Evolutionary conservation across 2,797 vertebrate species (phyloP).

Genomic region (Hylomyscus alleni): DNA sequence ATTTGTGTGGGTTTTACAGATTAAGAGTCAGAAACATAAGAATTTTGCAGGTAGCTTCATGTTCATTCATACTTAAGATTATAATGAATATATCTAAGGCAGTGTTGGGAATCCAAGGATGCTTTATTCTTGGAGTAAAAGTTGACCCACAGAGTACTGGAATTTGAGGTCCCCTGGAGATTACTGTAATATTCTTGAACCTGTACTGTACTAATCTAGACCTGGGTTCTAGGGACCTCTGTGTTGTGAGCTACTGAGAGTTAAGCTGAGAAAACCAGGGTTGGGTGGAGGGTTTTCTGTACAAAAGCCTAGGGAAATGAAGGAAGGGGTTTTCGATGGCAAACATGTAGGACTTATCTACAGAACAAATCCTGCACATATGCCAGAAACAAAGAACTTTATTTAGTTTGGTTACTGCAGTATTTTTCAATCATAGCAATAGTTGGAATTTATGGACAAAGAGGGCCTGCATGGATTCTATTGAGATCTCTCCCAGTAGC

Average conservation of each 20-base stretch:
- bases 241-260: background rate
- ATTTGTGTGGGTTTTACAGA: slow-evolving; percentile 65
- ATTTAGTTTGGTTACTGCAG: background rate
- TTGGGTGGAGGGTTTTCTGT: background rate
- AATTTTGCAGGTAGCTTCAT: slow-evolving; percentile 56
- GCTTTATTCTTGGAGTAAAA: slow-evolving; percentile 47
- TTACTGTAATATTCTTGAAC: background rate
- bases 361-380: background rate
- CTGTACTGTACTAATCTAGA: background rate
- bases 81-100: slow-evolving; percentile 58
- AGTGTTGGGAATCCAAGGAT: background rate
- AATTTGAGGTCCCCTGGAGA: background rate
- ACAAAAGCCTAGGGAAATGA: background rate
- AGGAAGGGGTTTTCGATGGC: background rate
- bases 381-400: background rate
- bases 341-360: background rate
- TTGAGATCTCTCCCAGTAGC: background rate
- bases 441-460: background rate
- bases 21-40: slow-evolving; percentile 45
- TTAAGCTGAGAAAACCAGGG: background rate
- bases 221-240: background rate
- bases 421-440: background rate
- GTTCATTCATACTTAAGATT: slow-evolving; percentile 69
- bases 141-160: background rate
- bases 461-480: background rate